These are phyloP conservation scores for Dendronephthya gigantea DNA, from an alignment of 64 coral and sea anemone species.

Conservation along the genomic window DNA sequence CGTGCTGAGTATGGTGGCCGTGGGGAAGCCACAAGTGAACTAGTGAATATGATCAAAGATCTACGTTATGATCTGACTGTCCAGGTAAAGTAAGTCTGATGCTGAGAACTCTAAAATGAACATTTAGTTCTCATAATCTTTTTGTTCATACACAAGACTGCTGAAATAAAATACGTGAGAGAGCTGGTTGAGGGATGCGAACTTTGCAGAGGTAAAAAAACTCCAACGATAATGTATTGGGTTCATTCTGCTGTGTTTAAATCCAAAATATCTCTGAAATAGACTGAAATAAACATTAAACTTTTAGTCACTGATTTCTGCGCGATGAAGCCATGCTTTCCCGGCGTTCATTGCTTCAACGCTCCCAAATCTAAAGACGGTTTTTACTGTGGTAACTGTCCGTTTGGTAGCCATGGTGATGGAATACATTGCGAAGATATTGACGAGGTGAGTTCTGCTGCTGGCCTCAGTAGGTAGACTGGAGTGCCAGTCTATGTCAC, in stretches of 20 bases:
- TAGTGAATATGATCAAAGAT: slow-evolving; percentile 53
- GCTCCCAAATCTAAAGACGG: slow-evolving; percentile 3
- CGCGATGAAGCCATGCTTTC: neutral
- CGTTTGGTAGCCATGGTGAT: neutral
- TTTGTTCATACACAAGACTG: slow-evolving; percentile 19
- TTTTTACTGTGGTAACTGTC: neutral
- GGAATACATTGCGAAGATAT: neutral
- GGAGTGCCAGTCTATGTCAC: too few relatives aligned
- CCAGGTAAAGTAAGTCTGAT: slow-evolving; percentile 43
- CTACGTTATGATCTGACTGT: slow-evolving; percentile 77
- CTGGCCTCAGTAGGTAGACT: neutral
- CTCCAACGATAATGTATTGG: too few relatives aligned
- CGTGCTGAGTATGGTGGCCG: neutral
- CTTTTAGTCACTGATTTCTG: neutral
- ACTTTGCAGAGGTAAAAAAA: slow-evolving; percentile 94
- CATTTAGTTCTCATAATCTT: neutral
- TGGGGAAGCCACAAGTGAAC: slow-evolving; percentile 20
- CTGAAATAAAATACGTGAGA: slow-evolving; percentile 80
- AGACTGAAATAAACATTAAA: neutral
- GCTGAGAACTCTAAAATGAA: neutral
- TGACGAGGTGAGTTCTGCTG: neutral
- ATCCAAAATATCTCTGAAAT: too few relatives aligned
- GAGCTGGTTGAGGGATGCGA: slow-evolving; percentile 66
- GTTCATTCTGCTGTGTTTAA: too few relatives aligned
- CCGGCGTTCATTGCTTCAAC: neutral